A percentile compares a stretch with the other conserved stretches of the same genome.
Conservation (phyloP, 2,888 invertebrate genomes). For the Diaphora mendica region DNA sequence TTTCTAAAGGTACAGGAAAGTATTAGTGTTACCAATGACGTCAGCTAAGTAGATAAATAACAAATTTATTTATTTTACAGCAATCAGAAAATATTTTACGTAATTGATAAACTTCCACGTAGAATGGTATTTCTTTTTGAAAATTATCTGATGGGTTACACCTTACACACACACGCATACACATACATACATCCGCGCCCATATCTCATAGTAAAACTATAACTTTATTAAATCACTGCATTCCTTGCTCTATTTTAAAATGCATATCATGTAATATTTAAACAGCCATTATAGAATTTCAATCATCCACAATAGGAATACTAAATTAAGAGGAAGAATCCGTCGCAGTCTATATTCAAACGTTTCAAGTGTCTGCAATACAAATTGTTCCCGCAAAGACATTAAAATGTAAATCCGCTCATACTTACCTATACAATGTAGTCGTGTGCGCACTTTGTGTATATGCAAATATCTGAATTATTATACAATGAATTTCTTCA, state of each 20-base stretch:
- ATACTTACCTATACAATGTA: conserved; percentile 55
- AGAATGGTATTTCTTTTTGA: no score
- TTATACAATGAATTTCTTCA: conserved; percentile 7
- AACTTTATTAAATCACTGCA: neutral
- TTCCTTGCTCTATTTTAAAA: neutral
- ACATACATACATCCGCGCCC: neutral
- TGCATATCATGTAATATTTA: neutral
- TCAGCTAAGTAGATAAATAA: neutral
- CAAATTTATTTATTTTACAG: neutral
- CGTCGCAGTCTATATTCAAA: conserved; percentile 51
- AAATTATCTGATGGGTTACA: no score
- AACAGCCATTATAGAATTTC: conserved; percentile 3
- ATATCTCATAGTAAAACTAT: neutral
- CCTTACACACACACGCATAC: no score
- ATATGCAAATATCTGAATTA: conserved; percentile 47
- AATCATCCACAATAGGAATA: conserved; percentile 39
- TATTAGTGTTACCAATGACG: no score
- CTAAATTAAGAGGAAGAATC: conserved; percentile 40
- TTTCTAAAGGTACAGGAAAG: neutral
- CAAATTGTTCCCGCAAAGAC: conserved; percentile 59
- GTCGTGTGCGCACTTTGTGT: conserved; percentile 47
- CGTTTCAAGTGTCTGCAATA: conserved; percentile 58
- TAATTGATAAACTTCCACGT: neutral
- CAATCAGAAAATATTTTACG: neutral
- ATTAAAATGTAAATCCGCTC: conserved; percentile 65